phyloP scores from a whole-genome alignment of 2,888 invertebrate genomes.

The Panopea generosa region DNA sequence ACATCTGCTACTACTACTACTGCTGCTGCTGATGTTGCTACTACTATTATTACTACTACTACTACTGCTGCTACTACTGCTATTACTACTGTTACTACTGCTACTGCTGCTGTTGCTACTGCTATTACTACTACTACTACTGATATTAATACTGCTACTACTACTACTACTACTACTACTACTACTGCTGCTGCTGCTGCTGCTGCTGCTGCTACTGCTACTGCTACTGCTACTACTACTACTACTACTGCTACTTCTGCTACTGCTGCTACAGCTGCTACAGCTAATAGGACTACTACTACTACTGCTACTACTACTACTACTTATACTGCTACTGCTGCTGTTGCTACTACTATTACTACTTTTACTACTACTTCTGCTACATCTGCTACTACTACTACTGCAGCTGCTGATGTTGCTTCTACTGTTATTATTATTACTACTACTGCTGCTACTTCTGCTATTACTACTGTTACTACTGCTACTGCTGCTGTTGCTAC shows the following conservation, averaged over 20 bases:
- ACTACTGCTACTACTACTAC: slow-evolving; percentile 38
- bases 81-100: slow-evolving; percentile 21
- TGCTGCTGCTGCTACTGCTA: slow-evolving; percentile 11
- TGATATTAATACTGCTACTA: slow-evolving; percentile 2
- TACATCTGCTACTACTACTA: slow-evolving; percentile 33
- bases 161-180: slow-evolving; percentile 34
- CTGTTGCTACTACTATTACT: slow-evolving; percentile 43
- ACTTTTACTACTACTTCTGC: slow-evolving; percentile 41
- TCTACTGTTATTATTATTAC: slow-evolving; percentile 10
- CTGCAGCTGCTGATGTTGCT: slow-evolving; percentile 17
- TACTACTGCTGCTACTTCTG: slow-evolving; percentile 16
- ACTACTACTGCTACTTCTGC: slow-evolving; percentile 28
- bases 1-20: slow-evolving; percentile 39
- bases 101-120: slow-evolving; percentile 5
- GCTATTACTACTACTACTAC: too few relatives aligned
- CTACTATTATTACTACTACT: slow-evolving; percentile 29
- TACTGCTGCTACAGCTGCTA: slow-evolving; percentile 18
- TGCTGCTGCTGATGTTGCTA: slow-evolving; percentile 41
- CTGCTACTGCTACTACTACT: slow-evolving; percentile 22
- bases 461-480: slow-evolving; percentile 18
- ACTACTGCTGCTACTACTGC: slow-evolving; percentile 25
- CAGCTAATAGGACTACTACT: slow-evolving; percentile 15
- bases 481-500: slow-evolving; percentile 31
- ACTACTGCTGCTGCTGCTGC: slow-evolving; percentile 17
- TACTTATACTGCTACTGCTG: slow-evolving; percentile 41